Evolutionary conservation across 2,888 invertebrate species (phyloP), one percentile per base, ranked within the genome.

Genomic region (Limenitis camilla): DNA sequence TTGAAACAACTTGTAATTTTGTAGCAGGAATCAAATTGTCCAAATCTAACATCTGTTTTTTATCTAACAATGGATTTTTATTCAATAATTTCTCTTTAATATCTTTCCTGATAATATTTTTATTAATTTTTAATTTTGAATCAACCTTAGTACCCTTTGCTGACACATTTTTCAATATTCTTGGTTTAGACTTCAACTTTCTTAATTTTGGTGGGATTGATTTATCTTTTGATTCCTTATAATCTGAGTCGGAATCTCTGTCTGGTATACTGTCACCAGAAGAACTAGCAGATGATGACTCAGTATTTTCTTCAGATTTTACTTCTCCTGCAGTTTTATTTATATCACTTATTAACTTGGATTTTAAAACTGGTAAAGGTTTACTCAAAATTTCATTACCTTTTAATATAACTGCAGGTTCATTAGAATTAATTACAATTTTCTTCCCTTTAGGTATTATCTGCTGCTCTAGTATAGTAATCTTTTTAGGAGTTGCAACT

Each of bases 161-260:
- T 40, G 65, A 67, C 19, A 64, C 59, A 56, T 60, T 67, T 61
- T 86, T 86, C 30, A 86, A 63, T 62, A 86, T 86, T 47, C 84
- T 69, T 42, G 86, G 84, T 63, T 86, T 87, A 10, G 73, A 52
- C 68, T 83, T 86, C 27, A 58, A 59, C 58, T 74, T 80, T 52
- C 72, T 79, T n/a, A 74, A 57, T 58, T 79, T 75, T 5, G 74
- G 53, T 44, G 79, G 64, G 35, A 68, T 68, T 49, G 75, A 67
- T 64, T 76, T 75, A 33, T 83, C 81, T 63, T 76, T 82, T 53
- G 74, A 71, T 49, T 89, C 89, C 64, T 88, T 89, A 53, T 91
- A 89, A 62, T 90, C 89, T 56, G 90, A 90, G 78, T 91, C 91
- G 31, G 90, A 89, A 64, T 91, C 91, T 69, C 90, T 88, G 52